These are phyloP conservation scores for Diabrotica virgifera DNA, from an alignment of 1,140 invertebrate genomes.

Conservation along the genomic window DNA sequence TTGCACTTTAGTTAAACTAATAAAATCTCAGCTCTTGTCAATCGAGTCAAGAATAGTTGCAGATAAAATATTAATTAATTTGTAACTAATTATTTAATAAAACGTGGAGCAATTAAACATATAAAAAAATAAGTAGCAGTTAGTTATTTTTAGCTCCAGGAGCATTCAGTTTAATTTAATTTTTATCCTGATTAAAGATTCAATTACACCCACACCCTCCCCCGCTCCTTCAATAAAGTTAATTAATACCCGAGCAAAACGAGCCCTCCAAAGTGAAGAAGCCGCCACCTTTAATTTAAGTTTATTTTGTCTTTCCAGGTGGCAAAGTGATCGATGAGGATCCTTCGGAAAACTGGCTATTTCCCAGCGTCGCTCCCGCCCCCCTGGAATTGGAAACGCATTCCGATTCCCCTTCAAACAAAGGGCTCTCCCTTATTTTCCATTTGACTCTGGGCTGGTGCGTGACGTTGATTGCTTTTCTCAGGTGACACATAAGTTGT, in stretches of 20 bases:
- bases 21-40: too few relatives aligned
- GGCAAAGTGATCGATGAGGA: conserved; percentile 30
- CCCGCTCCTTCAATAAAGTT: background rate
- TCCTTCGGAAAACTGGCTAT: conserved; percentile 38
- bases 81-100: too few relatives aligned
- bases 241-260: background rate
- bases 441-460: conserved; percentile 22
- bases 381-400: conserved; percentile 37
- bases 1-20: too few relatives aligned
- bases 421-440: conserved; percentile 15
- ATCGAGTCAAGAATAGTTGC: too few relatives aligned
- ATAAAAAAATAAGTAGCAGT: too few relatives aligned
- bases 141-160: too few relatives aligned
- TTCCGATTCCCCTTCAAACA: conserved; percentile 19
- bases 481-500: conserved; percentile 30
- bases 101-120: too few relatives aligned
- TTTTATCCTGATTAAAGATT: too few relatives aligned
- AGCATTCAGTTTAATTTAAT: too few relatives aligned
- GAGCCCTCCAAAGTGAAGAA: background rate
- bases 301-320: conserved; percentile 16
- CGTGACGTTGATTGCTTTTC: conserved; percentile 25
- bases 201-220: too few relatives aligned
- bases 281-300: background rate
- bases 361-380: conserved; percentile 39
- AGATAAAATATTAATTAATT: too few relatives aligned